Evolutionary conservation across 2,888 invertebrate genomes (phyloP), one percentile per base, ranked within the genome.

Genomic region (Gerris lacustris): DNA sequence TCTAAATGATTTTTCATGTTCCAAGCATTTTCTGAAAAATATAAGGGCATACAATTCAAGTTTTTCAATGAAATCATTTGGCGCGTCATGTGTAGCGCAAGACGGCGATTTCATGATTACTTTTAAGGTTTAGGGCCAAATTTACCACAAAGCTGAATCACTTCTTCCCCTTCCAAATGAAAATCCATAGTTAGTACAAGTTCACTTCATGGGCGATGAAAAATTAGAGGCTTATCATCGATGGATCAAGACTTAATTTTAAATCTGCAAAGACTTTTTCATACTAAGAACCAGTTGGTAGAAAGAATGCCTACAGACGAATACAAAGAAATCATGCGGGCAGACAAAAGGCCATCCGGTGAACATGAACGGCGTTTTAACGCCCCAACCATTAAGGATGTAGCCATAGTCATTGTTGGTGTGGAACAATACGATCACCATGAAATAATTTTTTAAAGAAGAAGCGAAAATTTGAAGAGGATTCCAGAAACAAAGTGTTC

Each of bases 101-200:
- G 71, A 70, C 55, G 69, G 70, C 6, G 45, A 63, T 45, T 73
- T 72, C 62, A 71, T 69, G 70, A 69, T 73, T 44, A 74, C 73
- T 11, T 77, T 76, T 69, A 76, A 74, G 74, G 72, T 77, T 7
- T 69, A 74, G 70, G 74, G 76, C 6, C 75, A 76, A 70, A 62
- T 75, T 45, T 76, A 76, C 69, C 76, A 75, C 70, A 11, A 63
- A 6, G 70, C 72, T 70, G 75, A 75, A 47, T 73, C 71, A 47
- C 69, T 76, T 7, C 66, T 75, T 7, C 74, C 75, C 17, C 11
- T 67, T 7, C 45, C 71, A 7, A 62, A 73, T 7, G 55, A 64
- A 7, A 18, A 72, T 31, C 73, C 68, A 17, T 73, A 74, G 68
- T 77, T 75, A 68, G 64, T 76, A n/a, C 75, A 77, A 75, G 72